Percentiles rank a stretch among this genome's conserved stretches.
Conservation (phyloP, 2,113 vertebrate species). For the Polypterus bichir region DNA sequence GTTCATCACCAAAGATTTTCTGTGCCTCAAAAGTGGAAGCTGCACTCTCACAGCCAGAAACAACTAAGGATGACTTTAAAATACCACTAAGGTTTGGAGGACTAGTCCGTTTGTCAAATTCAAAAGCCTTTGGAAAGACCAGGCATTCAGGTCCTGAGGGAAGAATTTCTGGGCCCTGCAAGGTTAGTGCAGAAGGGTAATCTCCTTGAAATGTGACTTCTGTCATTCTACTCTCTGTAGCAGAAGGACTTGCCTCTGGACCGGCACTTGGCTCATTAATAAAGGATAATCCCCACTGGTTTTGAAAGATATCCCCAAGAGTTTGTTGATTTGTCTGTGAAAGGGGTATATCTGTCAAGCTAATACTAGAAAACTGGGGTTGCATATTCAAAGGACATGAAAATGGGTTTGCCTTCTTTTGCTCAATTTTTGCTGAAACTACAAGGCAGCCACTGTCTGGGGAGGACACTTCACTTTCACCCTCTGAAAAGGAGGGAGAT, state of each 20-base stretch:
- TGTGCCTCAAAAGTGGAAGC: conserved; percentile 56
- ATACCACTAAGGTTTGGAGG: conserved; percentile 54
- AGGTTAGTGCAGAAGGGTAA: conserved; percentile 54
- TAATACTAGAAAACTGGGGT: conserved; percentile 74
- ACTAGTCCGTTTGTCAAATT: conserved; percentile 85
- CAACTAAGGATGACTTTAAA: conserved; percentile 39
- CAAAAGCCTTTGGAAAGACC: conserved; percentile 68
- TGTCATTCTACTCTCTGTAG: conserved; percentile 51
- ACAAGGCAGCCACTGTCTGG: conserved; percentile 54
- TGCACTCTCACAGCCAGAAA: conserved; percentile 52
- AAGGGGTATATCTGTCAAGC: conserved; percentile 70
- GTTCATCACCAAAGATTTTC: conserved; percentile 45
- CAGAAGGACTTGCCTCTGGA: conserved; percentile 58
- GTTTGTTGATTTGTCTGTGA: conserved; percentile 83
- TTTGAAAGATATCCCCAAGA: conserved; percentile 96
- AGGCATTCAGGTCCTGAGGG: conserved; percentile 64
- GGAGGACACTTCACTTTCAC: conserved; percentile 65
- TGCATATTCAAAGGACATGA: conserved; percentile 93
- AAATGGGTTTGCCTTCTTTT: conserved; percentile 85
- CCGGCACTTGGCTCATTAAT: conserved; percentile 89
- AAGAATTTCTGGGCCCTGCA: conserved; percentile 58
- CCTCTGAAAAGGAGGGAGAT: conserved; percentile 45
- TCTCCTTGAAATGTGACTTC: conserved; percentile 74
- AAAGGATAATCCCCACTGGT: conserved; percentile 98
- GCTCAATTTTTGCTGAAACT: conserved; percentile 51